phyloP scores from a whole-genome alignment of 2,797 vertebrate species.

The Anableps anableps region DNA sequence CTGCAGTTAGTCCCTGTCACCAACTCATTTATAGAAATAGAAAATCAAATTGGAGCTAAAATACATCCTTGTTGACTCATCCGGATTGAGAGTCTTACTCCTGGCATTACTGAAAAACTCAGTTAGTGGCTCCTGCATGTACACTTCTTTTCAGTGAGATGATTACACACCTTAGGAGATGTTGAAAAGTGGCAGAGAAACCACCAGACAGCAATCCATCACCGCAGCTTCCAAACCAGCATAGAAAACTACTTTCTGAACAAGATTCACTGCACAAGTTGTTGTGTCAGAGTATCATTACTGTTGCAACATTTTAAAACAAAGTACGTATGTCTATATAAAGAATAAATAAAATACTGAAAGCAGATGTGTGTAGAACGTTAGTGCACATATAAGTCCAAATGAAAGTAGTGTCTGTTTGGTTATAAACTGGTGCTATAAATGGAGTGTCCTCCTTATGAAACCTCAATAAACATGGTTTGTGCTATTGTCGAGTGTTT shows the following conservation, averaged over 20 bases:
- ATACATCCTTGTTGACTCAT: not conserved
- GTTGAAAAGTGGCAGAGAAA: slow-evolving; percentile 3
- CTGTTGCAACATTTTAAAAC: not conserved
- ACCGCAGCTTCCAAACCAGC: not conserved
- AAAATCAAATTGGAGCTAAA: not conserved
- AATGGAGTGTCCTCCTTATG: slow-evolving; percentile 54
- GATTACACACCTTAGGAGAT: not conserved
- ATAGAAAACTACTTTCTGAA: not conserved
- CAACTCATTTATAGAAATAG: not conserved
- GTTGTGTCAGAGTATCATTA: not conserved
- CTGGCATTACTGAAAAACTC: not conserved
- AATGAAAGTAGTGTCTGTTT: slow-evolving; percentile 19
- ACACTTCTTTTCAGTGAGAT: not conserved
- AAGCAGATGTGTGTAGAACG: not conserved
- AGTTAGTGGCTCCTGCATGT: not conserved
- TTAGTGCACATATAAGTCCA: not conserved
- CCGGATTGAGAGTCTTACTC: not conserved
- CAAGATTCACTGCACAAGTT: not conserved
- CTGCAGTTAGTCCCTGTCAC: not conserved
- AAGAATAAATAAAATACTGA: not conserved
- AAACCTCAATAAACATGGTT: slow-evolving; percentile 66
- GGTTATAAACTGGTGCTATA: slow-evolving; percentile 46
- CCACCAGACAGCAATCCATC: not conserved
- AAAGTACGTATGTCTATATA: not conserved
- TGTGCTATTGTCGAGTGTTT: slow-evolving; percentile 69